Conservation (phyloP, 2,113 vertebrate genomes). For the Gymnarchus niloticus region DNA sequence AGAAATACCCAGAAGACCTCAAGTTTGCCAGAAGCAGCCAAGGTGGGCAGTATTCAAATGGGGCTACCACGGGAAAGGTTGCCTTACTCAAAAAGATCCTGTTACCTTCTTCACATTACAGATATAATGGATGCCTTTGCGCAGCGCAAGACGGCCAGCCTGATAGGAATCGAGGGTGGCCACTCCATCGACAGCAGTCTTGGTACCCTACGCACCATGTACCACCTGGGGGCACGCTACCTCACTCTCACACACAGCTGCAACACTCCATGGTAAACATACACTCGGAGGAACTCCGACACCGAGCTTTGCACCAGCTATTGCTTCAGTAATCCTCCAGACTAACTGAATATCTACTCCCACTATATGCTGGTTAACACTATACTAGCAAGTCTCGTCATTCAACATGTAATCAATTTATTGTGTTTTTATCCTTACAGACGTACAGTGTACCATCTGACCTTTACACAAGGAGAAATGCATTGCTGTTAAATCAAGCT, state of each 20-base stretch:
- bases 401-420: too few species aligned
- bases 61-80: background rate
- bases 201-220: constrained; percentile 74
- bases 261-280: constrained; percentile 84
- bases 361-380: background rate
- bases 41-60: constrained; percentile 65
- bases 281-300: background rate
- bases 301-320: too few species aligned
- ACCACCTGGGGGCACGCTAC: constrained; percentile 83
- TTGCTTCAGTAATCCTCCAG: too few species aligned
- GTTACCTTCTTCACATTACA: constrained; percentile 33
- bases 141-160: constrained; percentile 71
- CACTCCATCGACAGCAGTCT: constrained; percentile 93
- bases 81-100: background rate
- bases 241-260: constrained; percentile 91
- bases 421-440: too few species aligned
- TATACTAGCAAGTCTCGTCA: too few species aligned
- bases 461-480: too few species aligned
- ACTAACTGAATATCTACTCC: background rate
- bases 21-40: constrained; percentile 58
- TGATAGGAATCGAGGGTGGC: constrained; percentile 87
- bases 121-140: constrained; percentile 64
- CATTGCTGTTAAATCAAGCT: too few species aligned
- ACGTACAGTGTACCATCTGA: too few species aligned
- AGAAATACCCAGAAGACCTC: constrained; percentile 71